Evolutionary conservation across 2,113 vertebrate species (phyloP).

Genomic region (Nibea coibor): DNA sequence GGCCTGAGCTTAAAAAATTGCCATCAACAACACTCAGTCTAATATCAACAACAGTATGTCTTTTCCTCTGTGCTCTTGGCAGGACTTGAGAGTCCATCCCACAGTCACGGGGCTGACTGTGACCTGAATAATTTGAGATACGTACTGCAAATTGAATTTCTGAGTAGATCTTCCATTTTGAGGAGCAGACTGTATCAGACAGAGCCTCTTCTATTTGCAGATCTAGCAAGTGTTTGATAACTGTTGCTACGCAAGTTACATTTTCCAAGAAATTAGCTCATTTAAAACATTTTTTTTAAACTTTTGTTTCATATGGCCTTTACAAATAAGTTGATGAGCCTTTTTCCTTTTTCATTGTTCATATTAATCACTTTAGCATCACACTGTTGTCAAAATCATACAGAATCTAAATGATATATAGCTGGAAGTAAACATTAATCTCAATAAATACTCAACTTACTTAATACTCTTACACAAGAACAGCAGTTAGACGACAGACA

Average conservation of each 20-base stretch:
- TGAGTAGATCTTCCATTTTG: conserved; percentile 44
- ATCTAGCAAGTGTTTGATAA: conserved; percentile 12
- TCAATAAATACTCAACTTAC: not conserved
- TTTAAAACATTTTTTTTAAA: not conserved
- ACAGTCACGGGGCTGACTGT: conserved; percentile 56
- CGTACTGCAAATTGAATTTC: conserved; percentile 63
- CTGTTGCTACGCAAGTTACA: conserved; percentile 7
- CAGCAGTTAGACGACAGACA: not conserved
- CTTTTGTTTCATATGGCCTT: not conserved
- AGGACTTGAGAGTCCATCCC: conserved; percentile 33
- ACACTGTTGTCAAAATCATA: too few species aligned
- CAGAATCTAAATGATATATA: not conserved
- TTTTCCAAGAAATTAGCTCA: conserved; percentile 2
- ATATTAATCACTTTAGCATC: not conserved
- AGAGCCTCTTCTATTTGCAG: conserved; percentile 40
- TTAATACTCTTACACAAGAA: not conserved
- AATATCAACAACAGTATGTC: conserved; percentile 48
- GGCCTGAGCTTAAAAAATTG: not conserved
- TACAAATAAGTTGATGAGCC: not conserved
- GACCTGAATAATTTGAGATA: conserved; percentile 57
- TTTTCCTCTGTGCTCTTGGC: conserved; percentile 51
- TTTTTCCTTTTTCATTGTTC: not conserved
- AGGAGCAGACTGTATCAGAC: conserved; percentile 43
- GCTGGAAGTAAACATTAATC: not conserved
- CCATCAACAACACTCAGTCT: conserved; percentile 38